These are phyloP conservation scores for Dolichopus griseipennis DNA, from an alignment of 2,888 invertebrate genomes.

Conservation along the genomic window DNA sequence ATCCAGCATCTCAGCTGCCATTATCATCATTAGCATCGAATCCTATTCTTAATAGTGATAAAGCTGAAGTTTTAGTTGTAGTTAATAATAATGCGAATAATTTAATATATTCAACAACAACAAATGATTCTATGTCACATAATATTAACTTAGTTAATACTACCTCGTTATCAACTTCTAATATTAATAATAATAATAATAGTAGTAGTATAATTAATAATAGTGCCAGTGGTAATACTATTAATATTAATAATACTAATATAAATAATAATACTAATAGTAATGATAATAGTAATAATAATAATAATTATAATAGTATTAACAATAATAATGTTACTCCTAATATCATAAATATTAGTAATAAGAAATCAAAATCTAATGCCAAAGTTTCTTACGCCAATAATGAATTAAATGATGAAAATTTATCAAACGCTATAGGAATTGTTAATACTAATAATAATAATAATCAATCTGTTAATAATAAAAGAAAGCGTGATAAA, in stretches of 20 bases:
- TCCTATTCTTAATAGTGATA: slow-evolving; percentile 3
- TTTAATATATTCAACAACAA: not conserved
- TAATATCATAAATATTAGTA: not conserved
- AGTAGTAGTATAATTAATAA: slow-evolving; percentile 22
- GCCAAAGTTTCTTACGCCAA: slow-evolving; percentile 14
- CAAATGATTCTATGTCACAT: slow-evolving; percentile 1
- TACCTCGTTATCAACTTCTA: not conserved
- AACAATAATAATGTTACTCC: not conserved
- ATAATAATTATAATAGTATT: not conserved
- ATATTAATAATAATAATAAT: slow-evolving; percentile 19
- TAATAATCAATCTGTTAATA: not conserved
- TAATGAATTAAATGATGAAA: slow-evolving; percentile 5
- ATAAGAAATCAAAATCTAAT: slow-evolving; percentile 14
- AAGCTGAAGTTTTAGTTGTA: not conserved
- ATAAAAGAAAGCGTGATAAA: not conserved
- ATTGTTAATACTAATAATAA: not conserved
- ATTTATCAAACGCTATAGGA: not conserved
- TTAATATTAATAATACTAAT: slow-evolving; percentile 22
- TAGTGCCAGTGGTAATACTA: slow-evolving; percentile 21
- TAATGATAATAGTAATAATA: not conserved
- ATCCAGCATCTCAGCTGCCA: slow-evolving; percentile 1
- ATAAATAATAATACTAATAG: slow-evolving; percentile 19
- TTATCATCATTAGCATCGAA: slow-evolving; percentile 4
- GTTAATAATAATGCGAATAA: slow-evolving; percentile 1
- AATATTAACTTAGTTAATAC: slow-evolving; percentile 3